phyloP scores from a whole-genome alignment of 2,888 invertebrate genomes.

The Linnaemya vulpina region DNA sequence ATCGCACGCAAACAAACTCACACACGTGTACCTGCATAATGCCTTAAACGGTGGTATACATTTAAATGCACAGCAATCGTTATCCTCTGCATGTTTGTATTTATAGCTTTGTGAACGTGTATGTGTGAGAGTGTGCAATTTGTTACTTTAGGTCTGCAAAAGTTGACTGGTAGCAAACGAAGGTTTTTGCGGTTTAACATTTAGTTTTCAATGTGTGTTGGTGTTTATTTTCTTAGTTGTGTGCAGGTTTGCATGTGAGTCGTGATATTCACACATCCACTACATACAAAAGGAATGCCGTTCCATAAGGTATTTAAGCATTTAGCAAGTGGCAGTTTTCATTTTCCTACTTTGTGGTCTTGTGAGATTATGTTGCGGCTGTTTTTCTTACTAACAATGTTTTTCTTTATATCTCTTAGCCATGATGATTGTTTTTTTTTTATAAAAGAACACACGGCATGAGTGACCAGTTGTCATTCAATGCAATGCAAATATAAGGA shows the following conservation, averaged over 20 bases:
- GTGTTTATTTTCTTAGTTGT: conserved; percentile 8
- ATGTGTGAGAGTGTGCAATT: background rate
- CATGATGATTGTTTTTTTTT: conserved; percentile 7
- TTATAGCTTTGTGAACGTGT: background rate
- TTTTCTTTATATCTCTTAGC: conserved; percentile 16
- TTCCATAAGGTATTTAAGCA: conserved; percentile 56
- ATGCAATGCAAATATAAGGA: too few species aligned
- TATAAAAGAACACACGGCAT: background rate
- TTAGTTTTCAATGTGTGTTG: conserved; percentile 7
- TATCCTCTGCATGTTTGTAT: conserved; percentile 7
- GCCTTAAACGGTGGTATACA: conserved; percentile 27
- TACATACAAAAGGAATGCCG: background rate
- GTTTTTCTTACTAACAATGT: conserved; percentile 33
- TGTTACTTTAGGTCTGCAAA: conserved; percentile 33
- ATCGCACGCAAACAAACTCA: conserved; percentile 2
- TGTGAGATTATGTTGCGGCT: conserved; percentile 63
- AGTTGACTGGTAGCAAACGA: conserved; percentile 39
- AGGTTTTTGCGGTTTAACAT: conserved; percentile 61
- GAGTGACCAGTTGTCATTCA: conserved; percentile 16
- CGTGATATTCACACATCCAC: background rate
- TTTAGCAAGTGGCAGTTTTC: conserved; percentile 68
- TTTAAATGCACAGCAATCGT: conserved; percentile 49
- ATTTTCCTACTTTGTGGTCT: conserved; percentile 65
- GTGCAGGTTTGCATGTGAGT: background rate
- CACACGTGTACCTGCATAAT: background rate